These are phyloP conservation scores for Uloborus diversus DNA, from an alignment of 1,140 invertebrate genomes.

Conservation along the genomic window DNA sequence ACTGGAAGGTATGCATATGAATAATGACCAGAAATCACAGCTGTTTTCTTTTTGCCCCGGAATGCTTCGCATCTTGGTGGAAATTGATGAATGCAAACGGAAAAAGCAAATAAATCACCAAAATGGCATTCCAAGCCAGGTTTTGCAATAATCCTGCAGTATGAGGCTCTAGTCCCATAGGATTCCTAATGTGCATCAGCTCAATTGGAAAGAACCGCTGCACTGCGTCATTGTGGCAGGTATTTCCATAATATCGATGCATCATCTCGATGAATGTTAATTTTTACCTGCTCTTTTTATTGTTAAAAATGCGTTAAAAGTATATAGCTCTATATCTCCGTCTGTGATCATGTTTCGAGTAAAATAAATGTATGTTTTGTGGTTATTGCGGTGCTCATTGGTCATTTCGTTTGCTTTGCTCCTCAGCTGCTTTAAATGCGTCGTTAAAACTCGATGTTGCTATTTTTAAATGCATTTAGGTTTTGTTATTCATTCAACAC, in stretches of 20 bases:
- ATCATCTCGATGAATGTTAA: constrained; percentile 8
- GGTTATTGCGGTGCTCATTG: too few species aligned
- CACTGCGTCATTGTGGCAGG: constrained; percentile 4
- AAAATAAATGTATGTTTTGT: too few species aligned
- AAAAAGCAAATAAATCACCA: constrained; percentile 2
- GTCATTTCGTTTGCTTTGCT: too few species aligned
- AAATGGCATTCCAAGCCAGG: background rate
- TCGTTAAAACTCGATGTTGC: too few species aligned
- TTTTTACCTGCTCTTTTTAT: background rate
- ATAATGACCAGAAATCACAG: background rate
- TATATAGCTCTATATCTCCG: too few species aligned
- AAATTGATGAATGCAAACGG: constrained; percentile 1
- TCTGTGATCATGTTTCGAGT: too few species aligned
- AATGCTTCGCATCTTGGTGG: background rate
- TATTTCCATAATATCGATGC: constrained; percentile 2
- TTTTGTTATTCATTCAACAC: too few species aligned
- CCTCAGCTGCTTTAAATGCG: too few species aligned
- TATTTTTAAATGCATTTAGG: too few species aligned
- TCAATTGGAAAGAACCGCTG: constrained; percentile 12
- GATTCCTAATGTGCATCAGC: constrained; percentile 19
- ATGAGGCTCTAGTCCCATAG: constrained; percentile 5
- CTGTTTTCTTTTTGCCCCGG: background rate
- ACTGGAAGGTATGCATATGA: too few species aligned
- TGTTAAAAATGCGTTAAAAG: too few species aligned
- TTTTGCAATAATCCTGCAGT: background rate